Percentiles rank a stretch among this genome's conserved stretches.
These are phyloP conservation scores for Seladonia tumulorum DNA, from an alignment of 2,888 invertebrate species.

Conservation along the genomic window DNA sequence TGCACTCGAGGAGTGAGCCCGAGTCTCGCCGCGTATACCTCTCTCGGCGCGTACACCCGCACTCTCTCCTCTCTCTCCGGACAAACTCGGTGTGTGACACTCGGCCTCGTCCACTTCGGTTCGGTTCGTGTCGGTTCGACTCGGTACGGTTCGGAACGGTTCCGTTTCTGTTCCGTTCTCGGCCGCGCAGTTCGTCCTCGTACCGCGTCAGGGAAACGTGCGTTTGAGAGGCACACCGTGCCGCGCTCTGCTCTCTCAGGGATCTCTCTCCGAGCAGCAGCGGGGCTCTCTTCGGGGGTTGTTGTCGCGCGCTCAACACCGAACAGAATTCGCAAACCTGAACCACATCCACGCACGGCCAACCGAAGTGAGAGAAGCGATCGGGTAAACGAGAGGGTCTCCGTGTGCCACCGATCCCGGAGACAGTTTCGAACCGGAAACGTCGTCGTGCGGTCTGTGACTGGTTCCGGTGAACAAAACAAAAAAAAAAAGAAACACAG, in stretches of 20 bases:
- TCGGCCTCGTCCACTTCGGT: constrained; percentile 8
- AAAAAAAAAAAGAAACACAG: too few species aligned
- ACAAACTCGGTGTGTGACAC: constrained; percentile 43
- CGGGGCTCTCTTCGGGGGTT: not conserved
- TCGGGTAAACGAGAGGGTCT: too few species aligned
- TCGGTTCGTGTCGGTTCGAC: constrained; percentile 6
- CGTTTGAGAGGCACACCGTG: not conserved
- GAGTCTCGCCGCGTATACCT: constrained; percentile 22
- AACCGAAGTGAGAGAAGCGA: not conserved
- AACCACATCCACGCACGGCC: not conserved
- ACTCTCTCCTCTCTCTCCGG: not conserved
- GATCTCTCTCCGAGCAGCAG: not conserved
- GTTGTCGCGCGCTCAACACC: not conserved
- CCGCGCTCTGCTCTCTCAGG: not conserved
- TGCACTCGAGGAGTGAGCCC: constrained; percentile 49
- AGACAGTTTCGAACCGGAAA: not conserved
- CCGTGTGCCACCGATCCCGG: not conserved
- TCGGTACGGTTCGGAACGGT: constrained; percentile 6
- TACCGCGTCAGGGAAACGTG: constrained; percentile 24
- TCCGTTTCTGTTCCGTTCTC: constrained; percentile 7
- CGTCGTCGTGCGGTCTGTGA: not conserved
- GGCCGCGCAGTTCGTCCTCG: constrained; percentile 13
- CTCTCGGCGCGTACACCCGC: constrained; percentile 40
- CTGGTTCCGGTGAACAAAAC: constrained; percentile 1
- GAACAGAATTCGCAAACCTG: not conserved